Evolutionary conservation across 2,113 vertebrate species (phyloP).

Genomic region (Pygoscelis antarcticus): DNA sequence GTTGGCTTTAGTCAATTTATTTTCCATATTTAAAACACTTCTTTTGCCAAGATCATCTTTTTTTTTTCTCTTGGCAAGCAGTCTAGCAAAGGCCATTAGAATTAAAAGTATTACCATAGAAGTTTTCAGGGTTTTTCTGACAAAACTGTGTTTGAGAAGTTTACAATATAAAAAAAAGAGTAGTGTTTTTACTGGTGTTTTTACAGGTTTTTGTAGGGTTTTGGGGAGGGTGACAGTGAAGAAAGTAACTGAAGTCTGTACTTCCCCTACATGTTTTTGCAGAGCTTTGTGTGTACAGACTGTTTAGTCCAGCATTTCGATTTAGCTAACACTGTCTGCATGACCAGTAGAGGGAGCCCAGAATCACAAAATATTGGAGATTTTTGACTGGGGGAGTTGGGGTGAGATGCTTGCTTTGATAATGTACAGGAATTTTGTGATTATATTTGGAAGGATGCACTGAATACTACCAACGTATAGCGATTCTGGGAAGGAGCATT

Average conservation of each 20-base stretch:
- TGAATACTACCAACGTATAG: background rate
- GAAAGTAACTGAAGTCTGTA: background rate
- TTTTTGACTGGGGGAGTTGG: background rate
- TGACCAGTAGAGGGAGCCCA: constrained; percentile 64
- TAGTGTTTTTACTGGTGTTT: background rate
- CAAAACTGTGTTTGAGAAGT: background rate
- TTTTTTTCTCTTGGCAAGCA: background rate
- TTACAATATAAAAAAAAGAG: background rate
- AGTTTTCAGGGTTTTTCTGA: background rate
- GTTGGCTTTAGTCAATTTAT: background rate
- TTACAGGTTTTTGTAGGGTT: background rate
- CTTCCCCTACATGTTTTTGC: background rate
- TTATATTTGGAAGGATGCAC: background rate
- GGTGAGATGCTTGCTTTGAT: background rate
- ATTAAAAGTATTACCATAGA: background rate
- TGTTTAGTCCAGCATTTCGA: background rate
- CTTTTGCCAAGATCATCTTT: background rate
- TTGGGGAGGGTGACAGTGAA: background rate
- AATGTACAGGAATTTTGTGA: background rate
- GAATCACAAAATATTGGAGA: constrained; percentile 17
- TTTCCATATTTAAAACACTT: background rate
- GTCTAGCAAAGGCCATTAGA: background rate
- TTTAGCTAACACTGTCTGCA: background rate
- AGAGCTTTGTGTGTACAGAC: background rate
- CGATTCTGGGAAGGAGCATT: background rate